Percentiles rank a stretch among this genome's conserved stretches.
Conservation (phyloP, 2,888 invertebrate species). For the Serripes groenlandicus region DNA sequence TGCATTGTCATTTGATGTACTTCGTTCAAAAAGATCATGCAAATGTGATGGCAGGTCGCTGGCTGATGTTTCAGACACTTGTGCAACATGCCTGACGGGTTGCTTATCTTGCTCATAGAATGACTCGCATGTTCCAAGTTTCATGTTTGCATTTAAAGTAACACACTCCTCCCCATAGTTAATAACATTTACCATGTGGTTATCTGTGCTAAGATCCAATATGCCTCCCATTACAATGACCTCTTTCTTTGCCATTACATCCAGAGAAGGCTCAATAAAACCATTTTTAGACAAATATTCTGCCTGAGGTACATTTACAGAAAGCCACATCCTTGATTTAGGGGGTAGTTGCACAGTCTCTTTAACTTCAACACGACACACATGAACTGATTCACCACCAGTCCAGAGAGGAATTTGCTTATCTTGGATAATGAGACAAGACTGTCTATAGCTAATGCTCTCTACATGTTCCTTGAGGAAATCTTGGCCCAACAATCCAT, state of each 20-base stretch:
- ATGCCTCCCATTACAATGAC: conserved; percentile 11
- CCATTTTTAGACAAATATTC: conserved; percentile 4
- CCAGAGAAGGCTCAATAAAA: conserved; percentile 16
- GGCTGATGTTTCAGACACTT: too few species aligned
- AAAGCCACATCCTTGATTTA: conserved; percentile 6
- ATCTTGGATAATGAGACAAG: conserved; percentile 18
- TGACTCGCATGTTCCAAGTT: conserved; percentile 26
- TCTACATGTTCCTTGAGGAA: conserved; percentile 23
- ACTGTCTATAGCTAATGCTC: conserved; percentile 22
- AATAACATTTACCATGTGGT: conserved; percentile 5
- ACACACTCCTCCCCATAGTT: background rate
- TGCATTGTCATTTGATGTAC: background rate
- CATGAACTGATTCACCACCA: conserved; percentile 13
- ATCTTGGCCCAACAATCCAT: conserved; percentile 33
- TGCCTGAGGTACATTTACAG: conserved; percentile 14
- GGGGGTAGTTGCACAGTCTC: conserved; percentile 6
- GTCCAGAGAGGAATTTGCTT: conserved; percentile 11
- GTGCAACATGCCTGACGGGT: background rate
- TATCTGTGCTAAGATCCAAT: background rate
- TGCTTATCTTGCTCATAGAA: background rate
- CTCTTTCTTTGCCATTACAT: conserved; percentile 13
- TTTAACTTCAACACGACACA: conserved; percentile 21
- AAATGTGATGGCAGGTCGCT: conserved; percentile 16
- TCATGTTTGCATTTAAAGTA: conserved; percentile 10
- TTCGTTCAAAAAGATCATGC: background rate